Conservation (phyloP, 2,797 vertebrate genomes). For the Bradypodion pumilum region DNA sequence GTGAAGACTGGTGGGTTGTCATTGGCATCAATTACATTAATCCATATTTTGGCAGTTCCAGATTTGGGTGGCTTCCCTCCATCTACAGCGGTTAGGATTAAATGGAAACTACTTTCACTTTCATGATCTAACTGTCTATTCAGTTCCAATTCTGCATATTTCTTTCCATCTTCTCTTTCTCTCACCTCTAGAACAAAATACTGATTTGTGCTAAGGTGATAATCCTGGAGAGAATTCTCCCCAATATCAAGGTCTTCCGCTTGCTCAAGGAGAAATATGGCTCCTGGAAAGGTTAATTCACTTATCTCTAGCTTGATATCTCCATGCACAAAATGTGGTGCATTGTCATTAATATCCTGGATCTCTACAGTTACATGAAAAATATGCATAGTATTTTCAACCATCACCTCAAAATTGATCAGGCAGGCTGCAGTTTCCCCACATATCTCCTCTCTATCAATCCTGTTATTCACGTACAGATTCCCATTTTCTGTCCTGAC, state of each 20-base stretch:
- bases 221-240: constrained; percentile 57
- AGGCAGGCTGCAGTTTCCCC: constrained; percentile 70
- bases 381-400: constrained; percentile 80
- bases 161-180: constrained; percentile 3
- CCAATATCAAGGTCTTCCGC: constrained; percentile 64
- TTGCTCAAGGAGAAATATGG: constrained; percentile 54
- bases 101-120: not conserved
- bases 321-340: constrained; percentile 52
- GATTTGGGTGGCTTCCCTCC: constrained; percentile 29
- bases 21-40: constrained; percentile 42
- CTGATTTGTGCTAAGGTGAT: constrained; percentile 31
- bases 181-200: constrained; percentile 21
- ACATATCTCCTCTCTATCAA: constrained; percentile 79
- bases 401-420: constrained; percentile 78
- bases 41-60: constrained; percentile 27
- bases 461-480: constrained; percentile 66
- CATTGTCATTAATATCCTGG: constrained; percentile 27
- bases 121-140: constrained; percentile 34
- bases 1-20: constrained; percentile 39
- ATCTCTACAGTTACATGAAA: constrained; percentile 71
- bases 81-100: constrained; percentile 15
- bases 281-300: constrained; percentile 60
- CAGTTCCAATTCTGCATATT: constrained; percentile 27
- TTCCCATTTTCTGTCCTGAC: constrained; percentile 73
- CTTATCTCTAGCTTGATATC: constrained; percentile 62